These are phyloP conservation scores for Diaprepes abbreviatus DNA, from an alignment of 2,888 invertebrate species.

Conservation along the genomic window DNA sequence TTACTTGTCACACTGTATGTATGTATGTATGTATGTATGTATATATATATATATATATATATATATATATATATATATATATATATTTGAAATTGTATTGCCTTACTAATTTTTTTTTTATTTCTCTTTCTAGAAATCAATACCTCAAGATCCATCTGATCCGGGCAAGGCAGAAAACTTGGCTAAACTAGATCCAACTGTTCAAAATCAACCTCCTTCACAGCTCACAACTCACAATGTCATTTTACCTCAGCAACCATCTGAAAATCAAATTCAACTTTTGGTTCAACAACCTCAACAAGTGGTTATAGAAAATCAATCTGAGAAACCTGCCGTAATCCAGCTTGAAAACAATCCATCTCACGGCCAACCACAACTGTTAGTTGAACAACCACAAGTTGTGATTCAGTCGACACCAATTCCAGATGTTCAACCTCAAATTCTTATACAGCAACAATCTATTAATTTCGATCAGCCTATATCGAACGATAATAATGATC, in stretches of 20 bases:
- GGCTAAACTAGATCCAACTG: slow-evolving; percentile 25
- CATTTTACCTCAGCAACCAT: slow-evolving; percentile 28
- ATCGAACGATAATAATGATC: background rate
- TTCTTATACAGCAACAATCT: background rate
- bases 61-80: too few relatives aligned
- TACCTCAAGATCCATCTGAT: slow-evolving; percentile 40
- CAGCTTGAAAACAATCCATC: slow-evolving; percentile 9
- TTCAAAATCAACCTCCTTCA: background rate
- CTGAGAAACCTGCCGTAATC: slow-evolving; percentile 6
- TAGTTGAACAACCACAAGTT: background rate
- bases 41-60: too few relatives aligned
- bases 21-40: too few relatives aligned
- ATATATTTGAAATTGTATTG: too few relatives aligned
- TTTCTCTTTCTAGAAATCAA: slow-evolving; percentile 38
- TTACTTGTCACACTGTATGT: too few relatives aligned
- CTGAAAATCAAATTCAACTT: background rate
- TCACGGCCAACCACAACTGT: background rate
- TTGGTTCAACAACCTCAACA: slow-evolving; percentile 37
- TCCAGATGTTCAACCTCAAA: background rate
- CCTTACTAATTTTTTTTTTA: too few relatives aligned
- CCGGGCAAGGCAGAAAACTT: slow-evolving; percentile 41
- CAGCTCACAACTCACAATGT: background rate
- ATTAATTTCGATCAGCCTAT: background rate
- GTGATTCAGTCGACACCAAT: background rate
- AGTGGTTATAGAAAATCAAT: slow-evolving; percentile 25